A percentile compares a stretch with the other conserved stretches of the same genome.
phyloP scores from a whole-genome alignment of 2,113 vertebrate species.

The Corythaixoides concolor region DNA sequence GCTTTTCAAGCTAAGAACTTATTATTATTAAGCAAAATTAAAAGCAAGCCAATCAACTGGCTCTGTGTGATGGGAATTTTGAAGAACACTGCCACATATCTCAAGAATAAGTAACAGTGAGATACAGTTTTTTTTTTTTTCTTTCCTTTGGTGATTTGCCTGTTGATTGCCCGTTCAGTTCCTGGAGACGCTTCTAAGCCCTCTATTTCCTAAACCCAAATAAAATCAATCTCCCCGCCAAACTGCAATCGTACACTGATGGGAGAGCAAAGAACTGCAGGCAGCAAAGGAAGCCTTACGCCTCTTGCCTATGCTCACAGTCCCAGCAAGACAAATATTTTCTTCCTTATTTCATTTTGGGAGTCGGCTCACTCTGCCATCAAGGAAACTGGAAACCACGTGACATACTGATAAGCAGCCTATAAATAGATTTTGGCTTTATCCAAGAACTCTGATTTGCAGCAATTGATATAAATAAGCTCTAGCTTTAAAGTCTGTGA shows the following conservation, averaged over 20 bases:
- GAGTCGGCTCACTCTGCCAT: background rate
- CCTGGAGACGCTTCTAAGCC: background rate
- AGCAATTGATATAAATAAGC: background rate
- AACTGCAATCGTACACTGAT: background rate
- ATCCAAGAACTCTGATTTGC: background rate
- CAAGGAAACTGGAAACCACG: background rate
- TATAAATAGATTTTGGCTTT: constrained; percentile 5
- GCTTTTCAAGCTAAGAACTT: background rate
- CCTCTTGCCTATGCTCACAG: background rate
- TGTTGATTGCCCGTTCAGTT: background rate
- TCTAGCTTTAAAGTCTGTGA: background rate
- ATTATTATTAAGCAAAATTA: background rate
- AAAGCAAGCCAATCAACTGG: background rate
- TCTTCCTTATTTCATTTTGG: background rate
- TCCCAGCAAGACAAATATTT: background rate
- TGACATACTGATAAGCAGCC: background rate
- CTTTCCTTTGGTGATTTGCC: background rate
- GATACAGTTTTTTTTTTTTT: background rate
- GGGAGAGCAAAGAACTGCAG: background rate
- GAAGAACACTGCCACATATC: background rate
- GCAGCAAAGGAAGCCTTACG: background rate
- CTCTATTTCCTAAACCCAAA: background rate
- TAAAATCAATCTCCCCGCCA: background rate
- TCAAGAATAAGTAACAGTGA: background rate
- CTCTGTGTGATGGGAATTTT: background rate